These are phyloP conservation scores for Athene cunicularia DNA, from an alignment of 2,113 vertebrate genomes.

Conservation along the genomic window DNA sequence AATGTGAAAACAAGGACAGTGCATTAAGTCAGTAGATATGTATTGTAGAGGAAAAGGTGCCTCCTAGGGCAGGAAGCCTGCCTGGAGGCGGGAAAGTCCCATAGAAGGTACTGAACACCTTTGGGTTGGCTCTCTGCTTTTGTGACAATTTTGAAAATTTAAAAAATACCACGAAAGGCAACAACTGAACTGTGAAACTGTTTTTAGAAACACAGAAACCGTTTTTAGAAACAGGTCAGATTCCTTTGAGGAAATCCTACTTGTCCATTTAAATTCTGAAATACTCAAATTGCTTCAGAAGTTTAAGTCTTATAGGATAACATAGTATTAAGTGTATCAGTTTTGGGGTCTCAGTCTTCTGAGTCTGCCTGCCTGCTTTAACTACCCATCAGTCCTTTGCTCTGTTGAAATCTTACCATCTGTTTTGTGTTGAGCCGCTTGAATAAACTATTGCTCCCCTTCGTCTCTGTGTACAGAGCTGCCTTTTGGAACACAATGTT, in stretches of 20 bases:
- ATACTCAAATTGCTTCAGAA: background rate
- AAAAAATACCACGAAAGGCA: background rate
- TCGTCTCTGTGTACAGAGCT: slow-evolving; percentile 36
- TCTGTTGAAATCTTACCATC: slow-evolving; percentile 52
- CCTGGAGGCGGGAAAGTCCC: background rate
- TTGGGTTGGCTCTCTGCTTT: background rate
- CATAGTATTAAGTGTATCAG: background rate
- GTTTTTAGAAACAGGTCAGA: background rate
- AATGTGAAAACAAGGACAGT: background rate
- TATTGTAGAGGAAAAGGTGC: background rate
- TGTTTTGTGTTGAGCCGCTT: slow-evolving; percentile 42
- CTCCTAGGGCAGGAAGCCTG: background rate
- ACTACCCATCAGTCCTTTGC: background rate
- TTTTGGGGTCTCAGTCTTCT: background rate
- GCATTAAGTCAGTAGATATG: background rate
- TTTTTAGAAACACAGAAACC: background rate
- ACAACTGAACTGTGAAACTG: background rate
- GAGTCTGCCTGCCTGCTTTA: background rate
- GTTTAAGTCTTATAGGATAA: background rate
- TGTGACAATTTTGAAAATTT: background rate
- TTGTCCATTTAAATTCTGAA: background rate
- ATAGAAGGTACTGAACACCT: background rate
- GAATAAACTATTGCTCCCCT: slow-evolving; percentile 29
- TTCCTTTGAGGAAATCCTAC: background rate
- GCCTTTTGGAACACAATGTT: slow-evolving; percentile 45